Evolutionary conservation across 2,888 invertebrate genomes (phyloP), one percentile per base, ranked within the genome.

Genomic region (Tillus elongatus): DNA sequence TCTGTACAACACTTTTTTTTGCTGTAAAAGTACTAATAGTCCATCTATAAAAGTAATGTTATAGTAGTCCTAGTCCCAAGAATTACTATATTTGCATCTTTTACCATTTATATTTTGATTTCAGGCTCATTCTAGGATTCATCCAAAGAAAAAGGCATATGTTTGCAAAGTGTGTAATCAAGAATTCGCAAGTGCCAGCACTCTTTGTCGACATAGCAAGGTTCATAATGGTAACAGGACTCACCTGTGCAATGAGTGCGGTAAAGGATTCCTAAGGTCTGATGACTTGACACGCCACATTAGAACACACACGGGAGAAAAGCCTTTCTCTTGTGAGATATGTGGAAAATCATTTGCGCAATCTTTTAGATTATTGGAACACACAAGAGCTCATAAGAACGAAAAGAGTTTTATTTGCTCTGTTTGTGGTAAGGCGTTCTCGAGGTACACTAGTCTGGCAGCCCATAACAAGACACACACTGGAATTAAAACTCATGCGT

Each of bases 161-260:
- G 45, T 52, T 12, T 68, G 69, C 44, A 56, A 60, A 43, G 49
- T 60, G 11, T 69, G 69, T 45, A 58, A 62, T 40, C 61, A 66
- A 49, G 54, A 49, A 2, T 69, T 69, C 48, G 57, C 66, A 2
- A 66, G 65, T 49, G 58, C 64, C 2, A 67, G 66, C 43, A 66
- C 66, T 2, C 52, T 68, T 15, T 63, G 64, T 33, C 50, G 67
- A 14, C 68, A 68, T 42, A 56, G 57, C 51, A 66, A 64, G 46
- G 55, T 60, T 4, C 64, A 63, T 38, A 60, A 63, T 30, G 58
- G 57, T 13, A 56, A 56, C 2, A 64, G 59, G 46, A 45, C 56
- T 19, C 64, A 64, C 41, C 42, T 63, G n/a, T 66, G 65, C 45
- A 61, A 50, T 31, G 61, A 65, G 45, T 65, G 65, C 44, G 64